Percentiles rank a stretch among this genome's conserved stretches.
These are phyloP conservation scores for Drosophila merina DNA, from an alignment of 2,888 invertebrate species.

Conservation along the genomic window DNA sequence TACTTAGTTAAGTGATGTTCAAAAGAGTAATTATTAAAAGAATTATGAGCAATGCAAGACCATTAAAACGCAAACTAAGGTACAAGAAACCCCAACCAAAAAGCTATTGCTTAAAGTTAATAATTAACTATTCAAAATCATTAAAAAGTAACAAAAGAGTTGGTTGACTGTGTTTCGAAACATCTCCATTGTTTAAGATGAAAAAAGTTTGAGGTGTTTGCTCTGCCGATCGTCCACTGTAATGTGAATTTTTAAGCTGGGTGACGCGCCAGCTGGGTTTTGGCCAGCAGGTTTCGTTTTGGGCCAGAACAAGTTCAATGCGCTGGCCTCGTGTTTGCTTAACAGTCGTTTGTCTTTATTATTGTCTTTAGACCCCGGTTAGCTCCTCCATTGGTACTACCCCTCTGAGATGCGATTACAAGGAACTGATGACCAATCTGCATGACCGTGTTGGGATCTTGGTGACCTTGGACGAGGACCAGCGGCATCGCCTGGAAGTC, in stretches of 20 bases:
- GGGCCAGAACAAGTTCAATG: slow-evolving; percentile 40
- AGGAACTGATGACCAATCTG: slow-evolving; percentile 77
- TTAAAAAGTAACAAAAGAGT: background rate
- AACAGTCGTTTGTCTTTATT: slow-evolving; percentile 3
- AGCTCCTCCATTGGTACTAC: background rate
- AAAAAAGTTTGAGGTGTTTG: slow-evolving; percentile 1
- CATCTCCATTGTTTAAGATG: background rate
- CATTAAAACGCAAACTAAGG: background rate
- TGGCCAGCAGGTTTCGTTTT: slow-evolving; percentile 43
- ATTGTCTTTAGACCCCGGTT: background rate
- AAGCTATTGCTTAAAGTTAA: background rate
- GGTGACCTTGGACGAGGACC: slow-evolving; percentile 82
- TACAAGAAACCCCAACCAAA: background rate
- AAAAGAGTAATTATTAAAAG: background rate
- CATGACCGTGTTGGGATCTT: slow-evolving; percentile 82
- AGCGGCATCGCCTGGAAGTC: slow-evolving; percentile 80
- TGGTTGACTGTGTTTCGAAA: background rate
- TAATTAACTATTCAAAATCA: background rate
- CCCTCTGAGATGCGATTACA: slow-evolving; percentile 56
- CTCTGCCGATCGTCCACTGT: slow-evolving; percentile 32
- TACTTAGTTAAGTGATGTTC: background rate
- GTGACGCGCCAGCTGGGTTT: slow-evolving; percentile 5
- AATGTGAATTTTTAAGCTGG: slow-evolving; percentile 13
- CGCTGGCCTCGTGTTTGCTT: slow-evolving; percentile 40
- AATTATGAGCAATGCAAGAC: background rate